Base-by-base conservation (phyloP, 2,888 invertebrate genomes). In the Xestia c-nigrum region DNA sequence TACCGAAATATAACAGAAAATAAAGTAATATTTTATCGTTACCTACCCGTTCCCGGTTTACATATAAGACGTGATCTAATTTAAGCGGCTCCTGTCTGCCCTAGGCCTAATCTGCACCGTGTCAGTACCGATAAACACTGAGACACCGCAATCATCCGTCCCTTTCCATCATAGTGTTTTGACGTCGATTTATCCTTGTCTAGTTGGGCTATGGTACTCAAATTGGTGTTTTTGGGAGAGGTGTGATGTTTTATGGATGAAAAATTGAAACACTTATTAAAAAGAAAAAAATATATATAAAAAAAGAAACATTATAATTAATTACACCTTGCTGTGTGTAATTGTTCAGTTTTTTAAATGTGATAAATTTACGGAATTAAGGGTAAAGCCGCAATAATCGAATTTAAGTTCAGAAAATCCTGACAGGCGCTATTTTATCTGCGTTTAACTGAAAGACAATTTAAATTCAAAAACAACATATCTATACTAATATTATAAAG, bases 161-260 rank as follows among this genome's bases (percentile, higher is more conserved):
- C 89, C 87, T 90, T 88, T 92, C 90, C 85, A 86, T 90, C 90
- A 89, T 89, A 84, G 85, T 87, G 86, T 85, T 86, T 87, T 88
- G 85, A 89, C 88, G 85, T 88, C 84, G 78, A 92, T 92, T 91
- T 90, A 88, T 93, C 92, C 88, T 87, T 91, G 91, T 92, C 92
- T 89, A 47, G 66, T 74, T 24, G 38, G 70, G 24, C 75, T 84
- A 64, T 69, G 90, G 40, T 76, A 72, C 84, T 84, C 81, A 80
- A 89, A 76, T 66, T 12, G 0, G 14, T 12, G 24, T 57, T 81
- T 83, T 43, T 70, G 16, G 5, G 12, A 47, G 12, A 14, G 10
- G 4, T 3, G 4, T 40, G 2, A 16, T 16, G 14, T 43, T 69
- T 40, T 10, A 16, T 21, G 24, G n/a, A 24, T 5, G 24, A 0